Conservation (phyloP, 2,888 invertebrate species). For the Tipula confusa region DNA sequence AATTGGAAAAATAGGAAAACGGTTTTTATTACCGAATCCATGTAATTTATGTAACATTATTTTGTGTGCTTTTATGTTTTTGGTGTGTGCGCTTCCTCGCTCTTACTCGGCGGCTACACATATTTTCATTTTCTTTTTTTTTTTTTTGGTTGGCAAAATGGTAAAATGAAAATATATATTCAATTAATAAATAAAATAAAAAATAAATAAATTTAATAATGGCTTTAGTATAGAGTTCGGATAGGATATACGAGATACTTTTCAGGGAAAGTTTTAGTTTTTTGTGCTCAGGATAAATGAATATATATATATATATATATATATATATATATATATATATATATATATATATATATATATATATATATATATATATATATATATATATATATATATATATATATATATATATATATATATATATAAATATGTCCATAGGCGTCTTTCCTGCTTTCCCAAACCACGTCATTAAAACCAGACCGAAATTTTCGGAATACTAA, state of each 20-base stretch:
- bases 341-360: no score
- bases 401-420: no score
- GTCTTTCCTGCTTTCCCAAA: no score
- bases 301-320: no score
- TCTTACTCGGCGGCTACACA: neutral
- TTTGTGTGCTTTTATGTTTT: neutral
- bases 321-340: no score
- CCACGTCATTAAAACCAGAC: no score
- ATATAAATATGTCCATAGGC: no score
- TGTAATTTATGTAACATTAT: neutral
- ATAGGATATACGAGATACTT: neutral
- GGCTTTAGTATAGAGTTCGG: neutral
- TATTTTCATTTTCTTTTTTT: neutral
- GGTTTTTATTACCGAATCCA: slow-evolving; percentile 20
- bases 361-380: no score
- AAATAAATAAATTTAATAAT: slow-evolving; percentile 7
- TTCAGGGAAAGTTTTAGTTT: neutral
- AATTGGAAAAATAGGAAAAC: neutral
- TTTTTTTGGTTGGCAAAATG: neutral
- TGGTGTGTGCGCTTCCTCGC: neutral
- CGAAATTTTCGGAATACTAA: no score
- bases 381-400: no score
- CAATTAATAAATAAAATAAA: neutral
- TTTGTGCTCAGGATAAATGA: neutral
- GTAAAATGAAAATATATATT: neutral